Base-by-base conservation (phyloP, 2,888 invertebrate species). In the Aphodius sticticus region DNA sequence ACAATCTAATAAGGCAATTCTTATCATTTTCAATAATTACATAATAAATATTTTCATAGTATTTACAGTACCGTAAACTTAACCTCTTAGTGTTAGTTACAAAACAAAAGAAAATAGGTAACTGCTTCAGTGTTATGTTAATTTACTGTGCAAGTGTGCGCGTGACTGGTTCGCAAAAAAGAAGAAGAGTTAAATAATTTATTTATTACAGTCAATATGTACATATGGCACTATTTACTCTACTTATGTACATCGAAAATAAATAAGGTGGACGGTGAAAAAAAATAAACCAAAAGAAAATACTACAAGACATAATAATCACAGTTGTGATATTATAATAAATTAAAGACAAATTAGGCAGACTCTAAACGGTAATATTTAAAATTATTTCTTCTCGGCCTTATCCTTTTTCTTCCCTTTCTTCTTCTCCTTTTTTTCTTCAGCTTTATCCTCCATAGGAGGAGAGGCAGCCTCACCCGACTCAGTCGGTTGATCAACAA, bases 341-440 rank as follows among this genome's bases (percentile, higher is more conserved):
- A 69, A 78, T 69, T 76, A 69, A 80, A 72, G 72, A 80, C 53
- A 77, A 77, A 70, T 80, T 77, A 76, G n/a, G 77, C 71, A 78
- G 16, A 79, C 12, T 79, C 76, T 76, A 79, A 69, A 70, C 26
- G 69, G 36, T 69, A 75, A 9, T 53, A 53, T 53, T 12, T 53
- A 53, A 9, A 80, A 72, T 78, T 76, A 77, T 77, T 78, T 78
- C 76, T 79, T 77, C 26, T 81, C 78, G 16, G 69, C 78, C 71
- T 82, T 82, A 36, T 81, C 83, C 79, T 84, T 83, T 82, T 84
- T 83, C 69, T 83, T 83, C 12, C 80, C 83, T 77, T 83, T 81
- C 72, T 82, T 84, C 77, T 85, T 88, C 89, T 91, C 79, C 87
- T 88, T 81, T 86, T 88, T 88, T 88, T 90, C 79, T 85, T 86